These are phyloP conservation scores for Amblyopsis hoosieri DNA, from an alignment of 2,797 vertebrate species.

Conservation along the genomic window DNA sequence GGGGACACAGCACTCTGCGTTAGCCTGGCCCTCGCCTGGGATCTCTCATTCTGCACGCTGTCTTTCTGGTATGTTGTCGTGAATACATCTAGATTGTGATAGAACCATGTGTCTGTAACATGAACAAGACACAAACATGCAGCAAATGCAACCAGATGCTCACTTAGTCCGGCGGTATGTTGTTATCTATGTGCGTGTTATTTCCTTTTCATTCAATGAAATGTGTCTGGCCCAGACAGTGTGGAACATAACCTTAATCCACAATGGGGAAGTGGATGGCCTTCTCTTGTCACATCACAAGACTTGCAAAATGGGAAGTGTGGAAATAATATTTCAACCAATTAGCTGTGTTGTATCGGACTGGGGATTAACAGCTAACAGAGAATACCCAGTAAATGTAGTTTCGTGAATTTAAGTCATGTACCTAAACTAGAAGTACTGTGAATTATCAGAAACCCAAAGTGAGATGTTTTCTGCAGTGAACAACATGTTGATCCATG, in stretches of 20 bases:
- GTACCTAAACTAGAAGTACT: constrained; percentile 27
- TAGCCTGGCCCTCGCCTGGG: constrained; percentile 65
- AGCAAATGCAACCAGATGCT: neutral
- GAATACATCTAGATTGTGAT: no score
- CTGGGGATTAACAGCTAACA: constrained; percentile 20
- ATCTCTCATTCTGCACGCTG: constrained; percentile 59
- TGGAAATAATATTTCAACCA: neutral
- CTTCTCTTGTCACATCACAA: constrained; percentile 42
- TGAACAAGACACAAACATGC: neutral
- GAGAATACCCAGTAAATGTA: no score
- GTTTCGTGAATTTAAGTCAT: neutral
- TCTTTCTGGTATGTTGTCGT: constrained; percentile 66
- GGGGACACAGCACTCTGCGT: constrained; percentile 44
- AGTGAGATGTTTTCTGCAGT: no score
- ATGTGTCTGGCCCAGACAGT: constrained; percentile 11
- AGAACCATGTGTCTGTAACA: no score
- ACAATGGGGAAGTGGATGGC: constrained; percentile 66
- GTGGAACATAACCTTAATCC: constrained; percentile 4
- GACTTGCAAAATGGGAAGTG: constrained; percentile 56
- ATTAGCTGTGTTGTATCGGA: neutral
- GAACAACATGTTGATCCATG: neutral
- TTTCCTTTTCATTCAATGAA: neutral
- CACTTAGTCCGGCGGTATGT: no score
- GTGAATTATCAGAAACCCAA: constrained; percentile 40
- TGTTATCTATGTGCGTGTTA: no score